Conservation (phyloP, 1,140 invertebrate genomes). For the Drosophila neocordata region DNA sequence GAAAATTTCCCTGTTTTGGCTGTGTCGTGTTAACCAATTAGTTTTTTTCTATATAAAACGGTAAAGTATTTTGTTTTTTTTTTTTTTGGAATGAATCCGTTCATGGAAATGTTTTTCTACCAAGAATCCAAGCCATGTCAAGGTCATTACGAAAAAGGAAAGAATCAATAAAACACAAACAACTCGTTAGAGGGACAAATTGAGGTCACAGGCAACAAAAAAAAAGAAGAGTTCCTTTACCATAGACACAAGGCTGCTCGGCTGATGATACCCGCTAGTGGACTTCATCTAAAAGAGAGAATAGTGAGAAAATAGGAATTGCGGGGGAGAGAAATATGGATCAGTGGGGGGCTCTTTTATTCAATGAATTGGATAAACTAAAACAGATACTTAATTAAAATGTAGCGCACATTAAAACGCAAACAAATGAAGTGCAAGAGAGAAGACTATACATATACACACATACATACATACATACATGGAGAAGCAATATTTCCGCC, state of each 20-base stretch:
- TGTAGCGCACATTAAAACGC: constrained; percentile 48
- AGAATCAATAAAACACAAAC: constrained; percentile 13
- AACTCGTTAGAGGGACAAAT: background rate
- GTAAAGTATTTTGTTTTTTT: no score
- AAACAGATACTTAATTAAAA: constrained; percentile 10
- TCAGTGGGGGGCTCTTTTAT: background rate
- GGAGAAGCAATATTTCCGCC: constrained; percentile 62
- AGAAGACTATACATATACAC: constrained; percentile 25
- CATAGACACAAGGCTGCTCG: background rate
- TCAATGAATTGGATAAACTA: background rate
- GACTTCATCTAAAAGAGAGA: background rate
- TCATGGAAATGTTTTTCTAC: background rate
- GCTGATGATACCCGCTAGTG: background rate
- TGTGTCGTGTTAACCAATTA: background rate
- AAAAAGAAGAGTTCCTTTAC: background rate
- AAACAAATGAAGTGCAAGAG: constrained; percentile 26
- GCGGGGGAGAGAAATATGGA: background rate
- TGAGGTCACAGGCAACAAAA: constrained; percentile 1
- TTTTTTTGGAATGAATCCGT: background rate
- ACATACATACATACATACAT: constrained; percentile 37
- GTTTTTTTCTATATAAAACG: background rate
- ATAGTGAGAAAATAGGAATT: background rate
- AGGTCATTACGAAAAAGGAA: background rate
- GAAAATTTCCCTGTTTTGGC: background rate
- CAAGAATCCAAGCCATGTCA: background rate